These are phyloP conservation scores for Discoglossus pictus DNA, from an alignment of 2,797 vertebrate genomes.

Conservation along the genomic window DNA sequence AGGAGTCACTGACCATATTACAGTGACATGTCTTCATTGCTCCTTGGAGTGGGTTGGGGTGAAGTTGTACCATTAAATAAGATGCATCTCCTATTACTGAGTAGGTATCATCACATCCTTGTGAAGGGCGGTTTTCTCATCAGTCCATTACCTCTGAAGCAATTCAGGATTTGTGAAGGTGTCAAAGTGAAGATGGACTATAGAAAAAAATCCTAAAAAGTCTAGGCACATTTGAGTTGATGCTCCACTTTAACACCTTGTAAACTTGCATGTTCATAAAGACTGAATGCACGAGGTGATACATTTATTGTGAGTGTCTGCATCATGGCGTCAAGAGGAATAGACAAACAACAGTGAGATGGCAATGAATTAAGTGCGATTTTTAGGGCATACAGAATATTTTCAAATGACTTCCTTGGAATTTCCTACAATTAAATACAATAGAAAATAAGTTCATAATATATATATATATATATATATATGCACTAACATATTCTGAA, in stretches of 20 bases:
- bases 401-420: too few species aligned
- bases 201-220: slow-evolving; percentile 40
- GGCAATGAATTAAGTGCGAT: too few species aligned
- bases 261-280: slow-evolving; percentile 62
- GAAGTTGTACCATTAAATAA: slow-evolving; percentile 53
- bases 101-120: slow-evolving; percentile 51
- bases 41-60: slow-evolving; percentile 25
- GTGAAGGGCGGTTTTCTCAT: slow-evolving; percentile 56
- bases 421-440: too few species aligned
- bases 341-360: too few species aligned
- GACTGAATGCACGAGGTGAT: slow-evolving; percentile 10
- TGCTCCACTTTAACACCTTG: slow-evolving; percentile 60
- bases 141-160: slow-evolving; percentile 28
- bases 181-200: slow-evolving; percentile 62
- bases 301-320: background rate
- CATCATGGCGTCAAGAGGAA: slow-evolving; percentile 7
- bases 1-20: slow-evolving; percentile 41
- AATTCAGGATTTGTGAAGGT: slow-evolving; percentile 55
- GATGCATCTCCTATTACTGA: slow-evolving; percentile 37
- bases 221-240: slow-evolving; percentile 55
- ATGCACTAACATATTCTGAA: too few species aligned
- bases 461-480: too few species aligned
- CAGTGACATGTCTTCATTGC: slow-evolving; percentile 10
- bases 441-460: too few species aligned
- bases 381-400: too few species aligned